Conservation (phyloP, 2,888 invertebrate species). For the Melanargia galathea region DNA sequence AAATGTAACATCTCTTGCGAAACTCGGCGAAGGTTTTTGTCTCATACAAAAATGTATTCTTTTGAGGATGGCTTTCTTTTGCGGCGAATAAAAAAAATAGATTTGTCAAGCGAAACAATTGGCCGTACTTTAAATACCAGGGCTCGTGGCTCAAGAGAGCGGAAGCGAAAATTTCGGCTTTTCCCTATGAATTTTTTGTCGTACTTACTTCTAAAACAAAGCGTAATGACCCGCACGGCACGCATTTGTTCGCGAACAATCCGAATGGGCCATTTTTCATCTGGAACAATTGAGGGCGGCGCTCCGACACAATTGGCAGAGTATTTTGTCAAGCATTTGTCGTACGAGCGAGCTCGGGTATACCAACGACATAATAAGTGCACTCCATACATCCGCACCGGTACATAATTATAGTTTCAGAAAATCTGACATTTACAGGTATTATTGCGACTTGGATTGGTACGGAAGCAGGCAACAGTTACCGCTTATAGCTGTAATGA, state of each 20-base stretch:
- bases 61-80: constrained; percentile 19
- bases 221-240: constrained; percentile 80
- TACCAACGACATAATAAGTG: constrained; percentile 69
- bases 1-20: constrained; percentile 18
- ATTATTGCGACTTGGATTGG: background rate
- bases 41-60: constrained; percentile 24
- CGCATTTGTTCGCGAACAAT: constrained; percentile 81
- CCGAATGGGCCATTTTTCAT: constrained; percentile 81
- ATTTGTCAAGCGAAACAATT: constrained; percentile 65
- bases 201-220: constrained; percentile 79
- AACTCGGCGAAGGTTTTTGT: constrained; percentile 16
- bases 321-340: constrained; percentile 81
- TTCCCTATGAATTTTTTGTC: constrained; percentile 73
- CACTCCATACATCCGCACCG: constrained; percentile 58
- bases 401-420: constrained; percentile 33
- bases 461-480: background rate
- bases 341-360: constrained; percentile 62
- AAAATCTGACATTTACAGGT: constrained; percentile 17
- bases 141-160: constrained; percentile 56
- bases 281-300: constrained; percentile 80
- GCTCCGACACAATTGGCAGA: constrained; percentile 78
- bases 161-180: constrained; percentile 71
- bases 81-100: constrained; percentile 50
- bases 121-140: constrained; percentile 48
- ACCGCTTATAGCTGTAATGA: background rate